These are phyloP conservation scores for Microcaecilia unicolor DNA, from an alignment of 2,797 vertebrate species.

Conservation along the genomic window DNA sequence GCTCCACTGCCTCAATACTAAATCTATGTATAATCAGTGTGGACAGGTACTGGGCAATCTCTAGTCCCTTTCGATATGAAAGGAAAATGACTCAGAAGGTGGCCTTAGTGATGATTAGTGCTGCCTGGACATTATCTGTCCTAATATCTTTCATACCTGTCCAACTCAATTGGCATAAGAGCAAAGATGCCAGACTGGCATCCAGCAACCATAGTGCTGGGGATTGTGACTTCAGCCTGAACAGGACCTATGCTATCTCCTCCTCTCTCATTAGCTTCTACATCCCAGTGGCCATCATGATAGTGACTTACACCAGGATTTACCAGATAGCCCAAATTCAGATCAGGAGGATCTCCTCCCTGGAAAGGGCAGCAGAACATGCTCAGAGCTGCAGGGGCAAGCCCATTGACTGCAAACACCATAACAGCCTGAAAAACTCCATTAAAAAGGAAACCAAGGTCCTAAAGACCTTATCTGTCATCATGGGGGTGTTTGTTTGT, in stretches of 20 bases:
- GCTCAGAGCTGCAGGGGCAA: conserved; percentile 74
- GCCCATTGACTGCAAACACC: conserved; percentile 54
- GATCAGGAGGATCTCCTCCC: conserved; percentile 75
- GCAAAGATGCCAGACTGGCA: conserved; percentile 22
- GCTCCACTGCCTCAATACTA: conserved; percentile 92
- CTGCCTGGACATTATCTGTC: conserved; percentile 82
- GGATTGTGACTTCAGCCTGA: conserved; percentile 84
- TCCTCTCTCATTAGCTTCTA: conserved; percentile 95
- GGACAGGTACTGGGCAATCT: conserved; percentile 94
- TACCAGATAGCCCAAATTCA: conserved; percentile 88
- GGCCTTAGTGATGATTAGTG: conserved; percentile 79
- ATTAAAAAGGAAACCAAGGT: conserved; percentile 88
- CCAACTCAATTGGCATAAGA: conserved; percentile 87
- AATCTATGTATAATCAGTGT: conserved; percentile 90
- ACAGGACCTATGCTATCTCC: conserved; percentile 84
- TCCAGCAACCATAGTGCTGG: conserved; percentile 1
- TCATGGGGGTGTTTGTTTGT: conserved; percentile 92
- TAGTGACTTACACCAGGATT: conserved; percentile 88
- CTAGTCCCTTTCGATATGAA: conserved; percentile 87
- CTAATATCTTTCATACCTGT: conserved; percentile 93
- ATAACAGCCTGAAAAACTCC: conserved; percentile 67
- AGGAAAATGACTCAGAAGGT: conserved; percentile 84
- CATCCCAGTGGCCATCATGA: conserved; percentile 90
- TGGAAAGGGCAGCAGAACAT: conserved; percentile 84
- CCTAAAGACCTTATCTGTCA: conserved; percentile 84